phyloP scores from a whole-genome alignment of 30 jellyfish, hydroid and myxozoan species.

The Aurelia aurita complex sp. Pacific region DNA sequence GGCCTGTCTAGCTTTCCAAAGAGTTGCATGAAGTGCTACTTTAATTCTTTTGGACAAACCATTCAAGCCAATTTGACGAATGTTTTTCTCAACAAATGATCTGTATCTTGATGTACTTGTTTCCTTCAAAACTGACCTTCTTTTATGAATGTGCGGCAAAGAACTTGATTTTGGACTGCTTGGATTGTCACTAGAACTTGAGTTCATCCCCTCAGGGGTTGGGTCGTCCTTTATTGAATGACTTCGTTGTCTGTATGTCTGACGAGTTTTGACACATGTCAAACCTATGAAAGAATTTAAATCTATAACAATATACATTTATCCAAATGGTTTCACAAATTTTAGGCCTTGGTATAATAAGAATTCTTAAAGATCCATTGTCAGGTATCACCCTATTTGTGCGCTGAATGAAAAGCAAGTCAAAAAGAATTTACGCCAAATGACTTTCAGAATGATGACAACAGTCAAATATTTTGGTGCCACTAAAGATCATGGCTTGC shows the following conservation, averaged over 20 bases:
- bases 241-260: slow-evolving; percentile 47
- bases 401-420: too few species aligned
- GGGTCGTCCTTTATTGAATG: slow-evolving; percentile 25
- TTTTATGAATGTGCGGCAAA: slow-evolving; percentile 20
- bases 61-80: slow-evolving; percentile 78
- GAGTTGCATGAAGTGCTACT: slow-evolving; percentile 58
- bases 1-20: slow-evolving; percentile 80
- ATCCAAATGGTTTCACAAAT: too few species aligned
- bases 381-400: too few species aligned
- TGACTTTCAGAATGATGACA: too few species aligned
- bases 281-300: slow-evolving; percentile 51
- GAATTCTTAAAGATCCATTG: too few species aligned
- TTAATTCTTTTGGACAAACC: slow-evolving; percentile 65
- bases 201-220: neutral
- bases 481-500: too few species aligned
- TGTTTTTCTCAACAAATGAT: slow-evolving; percentile 82
- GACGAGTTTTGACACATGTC: slow-evolving; percentile 75
- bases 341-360: too few species aligned
- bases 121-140: slow-evolving; percentile 55
- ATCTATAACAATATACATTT: neutral
- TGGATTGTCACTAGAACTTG: neutral
- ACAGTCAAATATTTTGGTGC: too few species aligned
- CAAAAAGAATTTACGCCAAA: too few species aligned
- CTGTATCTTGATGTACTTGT: slow-evolving; percentile 94
- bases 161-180: slow-evolving; percentile 6